Base-by-base conservation (phyloP, 2,888 invertebrate genomes). In the Xanthorhoe spadicearia region DNA sequence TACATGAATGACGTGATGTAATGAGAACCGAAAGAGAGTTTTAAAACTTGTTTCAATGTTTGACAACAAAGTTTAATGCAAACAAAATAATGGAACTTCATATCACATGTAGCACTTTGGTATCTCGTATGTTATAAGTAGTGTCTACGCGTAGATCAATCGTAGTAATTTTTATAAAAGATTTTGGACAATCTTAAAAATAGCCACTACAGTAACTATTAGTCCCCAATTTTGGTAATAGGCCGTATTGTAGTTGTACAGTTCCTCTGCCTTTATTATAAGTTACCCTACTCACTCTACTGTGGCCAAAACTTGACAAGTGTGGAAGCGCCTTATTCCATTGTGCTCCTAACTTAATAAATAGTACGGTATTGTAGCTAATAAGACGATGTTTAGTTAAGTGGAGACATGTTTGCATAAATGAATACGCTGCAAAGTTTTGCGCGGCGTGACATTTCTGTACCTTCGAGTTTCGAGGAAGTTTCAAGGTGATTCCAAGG, bases 301-400 rank as follows among this genome's bases (percentile, higher is more conserved):
- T 62, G 50, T 64, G 55, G 13, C 43, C 19, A 3, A 43, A 62
- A 66, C 63, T 68, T 66, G 67, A 57, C 60, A 57, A 51, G 67
- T 63, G 59, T 60, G 64, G 65, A 65, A 43, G 64, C 66, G 43
- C 43, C 61, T 61, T 62, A 58, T 55, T 57, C 55, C 66, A 72
- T 65, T 70, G 65, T 66, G 60, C 60, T 58, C 58, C 59, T 68
- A 66, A 68, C 66, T 68, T 66, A 71, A 68, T 73, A 71, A 69
- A 66, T 69, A 64, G 55, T 66, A 69, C 51, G 38, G 62, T 66
- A 68, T 71, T 63, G 68, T 68, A 68, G 58, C 66, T 68, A 64
- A 72, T 67, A 66, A 58, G 61, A 28, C 53, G 54, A 54, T 64
- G 68, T 61, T 32, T 58, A 61, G 61, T 46, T 54, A 61, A 64